Evolutionary conservation across 2,113 vertebrate species (phyloP).

Genomic region (Atrichornis clamosus): DNA sequence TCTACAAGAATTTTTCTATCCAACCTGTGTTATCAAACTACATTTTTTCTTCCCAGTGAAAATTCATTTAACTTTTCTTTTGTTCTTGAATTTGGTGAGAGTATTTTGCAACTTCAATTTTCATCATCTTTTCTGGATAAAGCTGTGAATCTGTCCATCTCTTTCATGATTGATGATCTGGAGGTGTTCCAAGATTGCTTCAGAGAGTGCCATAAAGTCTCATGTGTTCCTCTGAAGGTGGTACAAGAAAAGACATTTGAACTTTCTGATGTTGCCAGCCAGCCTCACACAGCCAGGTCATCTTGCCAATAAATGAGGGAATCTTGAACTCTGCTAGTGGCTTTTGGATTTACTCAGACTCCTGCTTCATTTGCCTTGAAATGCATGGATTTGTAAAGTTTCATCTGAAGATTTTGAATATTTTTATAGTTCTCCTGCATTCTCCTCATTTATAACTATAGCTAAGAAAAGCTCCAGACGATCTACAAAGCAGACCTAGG

Average conservation of each 20-base stretch:
- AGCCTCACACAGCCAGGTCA: conserved; percentile 13
- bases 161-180: background rate
- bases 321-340: conserved; percentile 13
- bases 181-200: background rate
- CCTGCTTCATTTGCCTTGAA: conserved; percentile 25
- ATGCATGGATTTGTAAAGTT: background rate
- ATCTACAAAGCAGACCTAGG: background rate
- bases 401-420: background rate
- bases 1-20: background rate
- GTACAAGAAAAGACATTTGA: conserved; percentile 22
- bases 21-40: background rate
- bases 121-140: background rate
- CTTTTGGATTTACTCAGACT: conserved; percentile 7
- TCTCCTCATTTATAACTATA: background rate
- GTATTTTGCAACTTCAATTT: background rate
- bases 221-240: conserved; percentile 35
- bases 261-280: conserved; percentile 34
- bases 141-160: background rate
- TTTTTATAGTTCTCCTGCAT: background rate
- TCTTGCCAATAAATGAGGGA: conserved; percentile 40
- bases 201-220: conserved; percentile 4
- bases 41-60: background rate
- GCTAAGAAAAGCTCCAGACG: background rate
- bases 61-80: background rate
- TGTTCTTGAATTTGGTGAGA: background rate